A percentile compares a stretch with the other conserved stretches of the same genome.
Evolutionary conservation across 2,888 invertebrate species (phyloP).

Genomic region (Hirudinaria manillensis): DNA sequence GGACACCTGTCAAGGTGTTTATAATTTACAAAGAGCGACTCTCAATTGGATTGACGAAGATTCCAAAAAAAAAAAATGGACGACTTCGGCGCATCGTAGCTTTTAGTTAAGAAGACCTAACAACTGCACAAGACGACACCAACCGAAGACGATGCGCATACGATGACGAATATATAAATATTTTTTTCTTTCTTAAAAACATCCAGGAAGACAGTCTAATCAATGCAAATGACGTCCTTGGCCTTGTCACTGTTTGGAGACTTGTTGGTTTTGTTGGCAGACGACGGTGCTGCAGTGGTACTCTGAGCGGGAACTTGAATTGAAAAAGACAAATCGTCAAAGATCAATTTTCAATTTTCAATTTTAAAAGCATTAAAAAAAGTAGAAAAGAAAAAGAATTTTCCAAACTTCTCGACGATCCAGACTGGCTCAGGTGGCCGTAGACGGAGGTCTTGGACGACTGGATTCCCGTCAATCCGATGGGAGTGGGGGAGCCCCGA

Average conservation of each 20-base stretch:
- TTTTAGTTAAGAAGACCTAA: too few species aligned
- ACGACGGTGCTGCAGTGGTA: background rate
- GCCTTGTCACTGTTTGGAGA: background rate
- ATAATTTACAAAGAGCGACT: too few species aligned
- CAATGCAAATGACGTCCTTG: slow-evolving; percentile 24
- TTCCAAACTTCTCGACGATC: slow-evolving; percentile 7
- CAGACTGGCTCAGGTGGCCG: slow-evolving; percentile 11
- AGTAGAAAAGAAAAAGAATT: background rate
- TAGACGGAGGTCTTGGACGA: slow-evolving; percentile 4
- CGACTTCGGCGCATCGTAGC: too few species aligned
- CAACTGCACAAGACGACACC: too few species aligned
- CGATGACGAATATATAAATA: too few species aligned
- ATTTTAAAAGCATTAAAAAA: background rate
- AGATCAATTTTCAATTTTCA: background rate
- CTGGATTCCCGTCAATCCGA: background rate
- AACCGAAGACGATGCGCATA: too few species aligned
- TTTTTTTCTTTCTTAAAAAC: background rate
- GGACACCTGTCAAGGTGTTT: too few species aligned
- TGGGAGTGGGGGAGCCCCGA: background rate
- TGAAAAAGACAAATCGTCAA: background rate
- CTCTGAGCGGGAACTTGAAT: background rate
- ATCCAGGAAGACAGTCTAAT: slow-evolving; percentile 7
- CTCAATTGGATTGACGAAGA: too few species aligned
- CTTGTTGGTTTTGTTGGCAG: slow-evolving; percentile 7
- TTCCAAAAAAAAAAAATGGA: too few species aligned